Percentiles rank a stretch among this genome's conserved stretches.
Evolutionary conservation across 1,140 invertebrate genomes (phyloP).

Genomic region (Lineus longissimus): DNA sequence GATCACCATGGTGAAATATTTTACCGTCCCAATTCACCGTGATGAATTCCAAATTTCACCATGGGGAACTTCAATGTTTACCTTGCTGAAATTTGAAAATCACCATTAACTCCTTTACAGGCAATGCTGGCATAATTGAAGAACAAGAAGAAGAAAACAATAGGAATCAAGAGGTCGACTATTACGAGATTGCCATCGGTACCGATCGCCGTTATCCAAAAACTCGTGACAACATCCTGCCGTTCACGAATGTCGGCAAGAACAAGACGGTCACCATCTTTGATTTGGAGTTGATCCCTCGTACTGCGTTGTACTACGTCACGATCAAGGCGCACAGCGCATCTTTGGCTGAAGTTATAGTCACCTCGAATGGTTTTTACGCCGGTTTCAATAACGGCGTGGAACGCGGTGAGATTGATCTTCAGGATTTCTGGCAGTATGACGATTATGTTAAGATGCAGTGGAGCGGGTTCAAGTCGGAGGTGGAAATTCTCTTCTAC

Average conservation of each 20-base stretch:
- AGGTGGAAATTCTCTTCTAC: slow-evolving; percentile 32
- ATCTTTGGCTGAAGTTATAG: slow-evolving; percentile 22
- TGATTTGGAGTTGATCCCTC: slow-evolving; percentile 29
- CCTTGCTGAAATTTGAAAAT: too few relatives aligned
- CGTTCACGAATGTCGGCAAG: slow-evolving; percentile 31
- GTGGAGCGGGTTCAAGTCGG: slow-evolving; percentile 28
- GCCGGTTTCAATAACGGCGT: slow-evolving; percentile 31
- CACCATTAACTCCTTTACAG: too few relatives aligned
- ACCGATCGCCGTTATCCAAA: slow-evolving; percentile 34
- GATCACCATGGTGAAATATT: too few relatives aligned
- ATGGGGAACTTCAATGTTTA: too few relatives aligned
- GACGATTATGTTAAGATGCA: slow-evolving; percentile 17
- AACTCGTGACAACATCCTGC: slow-evolving; percentile 34
- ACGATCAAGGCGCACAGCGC: slow-evolving; percentile 32
- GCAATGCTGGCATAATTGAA: neutral
- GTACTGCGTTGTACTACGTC: slow-evolving; percentile 32
- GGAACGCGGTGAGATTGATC: slow-evolving; percentile 22
- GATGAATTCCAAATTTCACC: neutral
- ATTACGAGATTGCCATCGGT: slow-evolving; percentile 37
- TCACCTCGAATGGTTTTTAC: slow-evolving; percentile 38
- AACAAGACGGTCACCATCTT: slow-evolving; percentile 31
- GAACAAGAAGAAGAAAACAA: neutral
- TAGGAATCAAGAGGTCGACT: slow-evolving; percentile 21
- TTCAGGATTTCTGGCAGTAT: slow-evolving; percentile 16
- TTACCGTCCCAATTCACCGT: too few relatives aligned